phyloP scores from a whole-genome alignment of 2,113 vertebrate genomes.

The Pangasianodon gigas region DNA sequence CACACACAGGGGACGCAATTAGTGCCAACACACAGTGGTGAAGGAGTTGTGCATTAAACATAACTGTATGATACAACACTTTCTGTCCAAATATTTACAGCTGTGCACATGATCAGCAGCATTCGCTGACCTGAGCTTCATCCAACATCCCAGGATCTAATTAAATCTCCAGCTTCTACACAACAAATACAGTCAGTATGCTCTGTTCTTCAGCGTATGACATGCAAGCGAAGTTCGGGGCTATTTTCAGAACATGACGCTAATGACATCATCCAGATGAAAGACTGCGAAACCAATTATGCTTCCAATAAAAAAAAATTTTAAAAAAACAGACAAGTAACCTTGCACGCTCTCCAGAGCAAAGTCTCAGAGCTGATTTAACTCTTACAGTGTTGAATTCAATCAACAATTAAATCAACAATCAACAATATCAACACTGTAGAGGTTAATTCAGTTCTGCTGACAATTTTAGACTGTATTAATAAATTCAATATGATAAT shows the following conservation, averaged over 20 bases:
- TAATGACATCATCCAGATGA: background rate
- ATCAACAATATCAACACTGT: background rate
- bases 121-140: background rate
- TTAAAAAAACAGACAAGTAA: background rate
- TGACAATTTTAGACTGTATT: too few relatives aligned
- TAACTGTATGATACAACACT: background rate
- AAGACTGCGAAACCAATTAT: background rate
- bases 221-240: background rate
- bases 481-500: background rate
- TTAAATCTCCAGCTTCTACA: background rate
- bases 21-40: background rate
- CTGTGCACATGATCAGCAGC: background rate
- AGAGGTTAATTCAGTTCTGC: background rate
- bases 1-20: conserved; percentile 6
- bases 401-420: background rate
- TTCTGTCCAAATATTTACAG: conserved; percentile 13
- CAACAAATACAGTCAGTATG: background rate
- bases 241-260: background rate
- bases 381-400: background rate
- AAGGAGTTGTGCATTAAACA: background rate
- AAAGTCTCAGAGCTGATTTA: too few relatives aligned
- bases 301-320: background rate
- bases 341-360: background rate
- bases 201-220: background rate
- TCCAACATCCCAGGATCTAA: background rate